Evolutionary conservation across 2,888 invertebrate genomes (phyloP).

Genomic region (Drosophila borealis): DNA sequence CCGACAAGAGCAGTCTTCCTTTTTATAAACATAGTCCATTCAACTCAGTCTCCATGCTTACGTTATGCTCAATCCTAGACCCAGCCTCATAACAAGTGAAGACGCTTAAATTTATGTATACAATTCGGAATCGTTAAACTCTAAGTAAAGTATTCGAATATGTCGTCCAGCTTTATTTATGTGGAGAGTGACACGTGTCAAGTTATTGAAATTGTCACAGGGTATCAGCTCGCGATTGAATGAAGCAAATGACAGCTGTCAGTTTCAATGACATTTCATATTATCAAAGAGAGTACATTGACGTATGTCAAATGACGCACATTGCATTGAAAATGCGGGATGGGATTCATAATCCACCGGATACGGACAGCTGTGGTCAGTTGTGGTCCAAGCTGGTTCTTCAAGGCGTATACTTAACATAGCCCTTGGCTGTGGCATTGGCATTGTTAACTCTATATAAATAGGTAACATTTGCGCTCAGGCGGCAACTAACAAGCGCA

Average conservation of each 20-base stretch:
- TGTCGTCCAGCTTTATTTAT: not conserved
- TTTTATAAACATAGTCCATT: too few species aligned
- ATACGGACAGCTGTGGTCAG: conserved; percentile 35
- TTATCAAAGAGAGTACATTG: conserved; percentile 24
- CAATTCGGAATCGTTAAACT: not conserved
- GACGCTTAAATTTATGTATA: too few species aligned
- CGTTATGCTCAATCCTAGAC: too few species aligned
- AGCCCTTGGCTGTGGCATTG: conserved; percentile 13
- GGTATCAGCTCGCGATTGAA: conserved; percentile 19
- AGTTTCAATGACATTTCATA: conserved; percentile 52
- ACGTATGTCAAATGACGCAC: conserved; percentile 42
- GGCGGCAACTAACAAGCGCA: conserved; percentile 25
- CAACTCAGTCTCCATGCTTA: too few species aligned
- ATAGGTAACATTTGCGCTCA: conserved; percentile 34
- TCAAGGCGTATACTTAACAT: conserved; percentile 33
- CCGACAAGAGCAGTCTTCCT: too few species aligned
- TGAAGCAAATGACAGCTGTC: conserved; percentile 63
- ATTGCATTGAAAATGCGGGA: conserved; percentile 8
- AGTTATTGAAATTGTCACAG: conserved; percentile 26
- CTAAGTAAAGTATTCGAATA: not conserved
- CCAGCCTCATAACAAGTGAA: too few species aligned
- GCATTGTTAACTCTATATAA: conserved; percentile 32
- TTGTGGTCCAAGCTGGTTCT: not conserved
- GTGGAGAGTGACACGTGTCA: conserved; percentile 21
- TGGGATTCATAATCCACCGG: conserved; percentile 24